These are phyloP conservation scores for Eurystomus gularis DNA, from an alignment of 2,113 vertebrate genomes.

Conservation along the genomic window DNA sequence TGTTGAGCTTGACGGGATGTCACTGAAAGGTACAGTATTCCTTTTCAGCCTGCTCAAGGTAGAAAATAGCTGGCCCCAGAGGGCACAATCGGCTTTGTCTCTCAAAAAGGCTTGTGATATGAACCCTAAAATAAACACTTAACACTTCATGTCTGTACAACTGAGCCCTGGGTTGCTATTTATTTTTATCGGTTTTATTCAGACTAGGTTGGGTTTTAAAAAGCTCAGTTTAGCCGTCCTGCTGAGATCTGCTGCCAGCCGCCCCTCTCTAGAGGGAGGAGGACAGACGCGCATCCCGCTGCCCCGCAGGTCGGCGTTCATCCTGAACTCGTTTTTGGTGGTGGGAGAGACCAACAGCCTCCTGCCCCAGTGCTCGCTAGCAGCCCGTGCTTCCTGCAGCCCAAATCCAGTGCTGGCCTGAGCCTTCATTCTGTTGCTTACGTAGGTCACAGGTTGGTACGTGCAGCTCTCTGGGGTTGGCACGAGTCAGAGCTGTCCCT, in stretches of 20 bases:
- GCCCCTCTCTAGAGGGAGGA: not conserved
- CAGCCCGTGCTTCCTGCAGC: not conserved
- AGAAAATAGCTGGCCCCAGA: not conserved
- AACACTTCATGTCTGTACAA: constrained; percentile 60
- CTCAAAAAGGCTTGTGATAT: constrained; percentile 69
- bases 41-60: constrained; percentile 51
- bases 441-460: rapidly evolving
- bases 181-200: constrained; percentile 26
- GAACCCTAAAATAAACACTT: constrained; percentile 77
- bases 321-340: not conserved
- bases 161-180: constrained; percentile 72
- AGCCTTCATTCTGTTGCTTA: not conserved
- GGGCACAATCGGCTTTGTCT: constrained; percentile 60
- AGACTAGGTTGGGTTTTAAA: not conserved
- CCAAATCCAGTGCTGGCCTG: not conserved
- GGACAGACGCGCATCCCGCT: not conserved
- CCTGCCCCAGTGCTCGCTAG: not conserved
- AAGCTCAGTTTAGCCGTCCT: constrained; percentile 4
- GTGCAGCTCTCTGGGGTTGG: not conserved
- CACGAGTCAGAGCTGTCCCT: not conserved
- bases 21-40: constrained; percentile 64
- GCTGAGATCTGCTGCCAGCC: not conserved
- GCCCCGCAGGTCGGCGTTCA: rapidly evolving
- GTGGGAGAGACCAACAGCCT: not conserved
- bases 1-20: constrained; percentile 65